Conservation (phyloP, 1,140 invertebrate genomes). For the Bilobella aurantiaca region DNA sequence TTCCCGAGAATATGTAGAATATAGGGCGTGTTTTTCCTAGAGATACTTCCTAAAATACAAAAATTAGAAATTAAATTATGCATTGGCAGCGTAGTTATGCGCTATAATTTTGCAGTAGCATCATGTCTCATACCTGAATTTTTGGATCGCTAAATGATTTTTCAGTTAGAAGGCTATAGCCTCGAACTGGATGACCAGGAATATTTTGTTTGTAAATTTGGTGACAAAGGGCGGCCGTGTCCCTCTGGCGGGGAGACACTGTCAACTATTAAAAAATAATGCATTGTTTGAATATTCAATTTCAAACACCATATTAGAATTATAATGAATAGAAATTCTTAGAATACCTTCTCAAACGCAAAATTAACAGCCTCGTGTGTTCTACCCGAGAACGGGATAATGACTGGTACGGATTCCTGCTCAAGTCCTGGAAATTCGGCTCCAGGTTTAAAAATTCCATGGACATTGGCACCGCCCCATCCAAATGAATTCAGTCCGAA, state of each 20-base stretch:
- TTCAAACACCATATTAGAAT: too few species aligned
- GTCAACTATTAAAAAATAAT: too few species aligned
- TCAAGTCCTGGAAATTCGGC: constrained; percentile 44
- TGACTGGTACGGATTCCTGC: constrained; percentile 48
- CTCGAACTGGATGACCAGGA: constrained; percentile 60
- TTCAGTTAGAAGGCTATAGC: constrained; percentile 55
- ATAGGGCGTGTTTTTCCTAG: constrained; percentile 62
- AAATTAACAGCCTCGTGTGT: constrained; percentile 64
- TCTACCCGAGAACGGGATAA: constrained; percentile 69
- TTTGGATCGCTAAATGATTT: too few species aligned
- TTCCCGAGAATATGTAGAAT: constrained; percentile 91
- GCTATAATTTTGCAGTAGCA: too few species aligned
- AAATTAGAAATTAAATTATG: too few species aligned
- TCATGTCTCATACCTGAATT: too few species aligned
- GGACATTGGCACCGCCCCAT: constrained; percentile 93
- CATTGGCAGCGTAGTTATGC: too few species aligned
- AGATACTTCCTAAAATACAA: constrained; percentile 37
- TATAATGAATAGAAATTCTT: too few species aligned
- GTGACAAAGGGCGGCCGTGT: constrained; percentile 64
- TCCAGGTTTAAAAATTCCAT: constrained; percentile 71
- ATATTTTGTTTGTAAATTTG: constrained; percentile 59
- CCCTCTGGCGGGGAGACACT: too few species aligned
- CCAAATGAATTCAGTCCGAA: constrained; percentile 91
- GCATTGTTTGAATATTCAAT: too few species aligned
- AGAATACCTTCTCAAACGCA: constrained; percentile 41